phyloP scores from a whole-genome alignment of 1,140 invertebrate species.

The Gonatopus flavifemur region DNA sequence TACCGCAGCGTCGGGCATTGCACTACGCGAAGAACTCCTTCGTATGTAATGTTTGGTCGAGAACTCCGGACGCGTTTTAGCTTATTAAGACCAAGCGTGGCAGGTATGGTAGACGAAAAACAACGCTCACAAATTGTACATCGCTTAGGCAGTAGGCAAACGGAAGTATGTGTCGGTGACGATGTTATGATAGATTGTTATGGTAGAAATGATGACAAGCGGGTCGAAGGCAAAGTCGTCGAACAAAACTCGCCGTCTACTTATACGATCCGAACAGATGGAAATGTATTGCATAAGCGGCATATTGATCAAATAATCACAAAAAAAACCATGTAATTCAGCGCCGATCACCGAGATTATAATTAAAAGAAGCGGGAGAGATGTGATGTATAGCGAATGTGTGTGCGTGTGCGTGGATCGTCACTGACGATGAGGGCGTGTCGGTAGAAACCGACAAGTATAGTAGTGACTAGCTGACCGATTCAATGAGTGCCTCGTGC shows the following conservation, averaged over 20 bases:
- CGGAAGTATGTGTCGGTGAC: neutral
- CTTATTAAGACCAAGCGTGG: neutral
- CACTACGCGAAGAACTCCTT: neutral
- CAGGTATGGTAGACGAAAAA: neutral
- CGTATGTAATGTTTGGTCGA: neutral
- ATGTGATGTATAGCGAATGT: slow-evolving; percentile 13
- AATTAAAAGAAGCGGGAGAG: neutral
- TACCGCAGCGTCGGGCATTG: slow-evolving; percentile 1
- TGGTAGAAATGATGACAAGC: neutral
- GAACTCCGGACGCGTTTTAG: neutral
- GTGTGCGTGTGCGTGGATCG: too few relatives aligned
- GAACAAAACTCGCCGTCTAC: neutral
- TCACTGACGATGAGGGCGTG: too few relatives aligned
- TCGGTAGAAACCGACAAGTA: too few relatives aligned
- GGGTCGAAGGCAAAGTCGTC: neutral
- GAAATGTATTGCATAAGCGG: neutral
- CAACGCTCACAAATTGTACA: neutral
- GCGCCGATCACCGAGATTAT: neutral
- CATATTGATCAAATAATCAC: neutral
- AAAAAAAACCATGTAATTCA: too few relatives aligned
- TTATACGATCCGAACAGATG: too few relatives aligned
- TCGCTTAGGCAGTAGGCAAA: neutral
- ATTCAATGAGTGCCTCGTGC: too few relatives aligned
- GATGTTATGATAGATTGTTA: neutral
- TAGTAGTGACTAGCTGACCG: too few relatives aligned